Evolutionary conservation across 2,797 vertebrate genomes (phyloP), one percentile per base, ranked within the genome.

Genomic region (Acrocephalus scirpaceus): DNA sequence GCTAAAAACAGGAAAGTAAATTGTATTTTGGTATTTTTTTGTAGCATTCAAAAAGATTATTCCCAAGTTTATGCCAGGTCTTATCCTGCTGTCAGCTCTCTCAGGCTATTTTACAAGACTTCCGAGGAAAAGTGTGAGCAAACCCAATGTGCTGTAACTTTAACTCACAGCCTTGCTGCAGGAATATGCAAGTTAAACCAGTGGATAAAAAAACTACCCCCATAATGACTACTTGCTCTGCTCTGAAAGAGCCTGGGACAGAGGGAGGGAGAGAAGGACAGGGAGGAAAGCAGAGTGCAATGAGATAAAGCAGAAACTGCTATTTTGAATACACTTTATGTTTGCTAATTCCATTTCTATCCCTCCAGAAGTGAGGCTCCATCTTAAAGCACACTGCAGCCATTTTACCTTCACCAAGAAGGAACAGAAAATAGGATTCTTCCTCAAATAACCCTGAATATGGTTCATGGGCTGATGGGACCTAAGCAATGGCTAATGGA

Each of bases 21-120:
- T 42, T 56, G 82, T 62, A 58, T 90, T 86, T 93, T 82, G 86
- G 54, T 21, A 2, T 29, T 82, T 90, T 92, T 93, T 85, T 25
- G 38, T 58, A 69, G 48, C 45, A 8, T 85, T 73, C 80, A 70
- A 71, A 92, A 77, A 80, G 74, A 90, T 69, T n/a, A 70, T 73
- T 65, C 84, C 91, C 83, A 50, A 76, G 70, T 88, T 90, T 60
- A 74, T 51, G 61, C 77, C 70, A 86, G 91, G 73, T 56, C 57
- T 93, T 81, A 92, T 70, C 80, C 90, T 77, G 72, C 54, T 90
- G 90, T 56, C 38, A 71, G 75, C 93, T 96, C 90, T 95, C 88
- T 90, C n/a, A 53, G 84, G 94, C 61, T 84, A 62, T 88, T 94
- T 96, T 87, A 92, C 86, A 94, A 93, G 62, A 57, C 58, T 25